These are phyloP conservation scores for Eurois occulta DNA, from an alignment of 2,888 invertebrate species.

Conservation along the genomic window DNA sequence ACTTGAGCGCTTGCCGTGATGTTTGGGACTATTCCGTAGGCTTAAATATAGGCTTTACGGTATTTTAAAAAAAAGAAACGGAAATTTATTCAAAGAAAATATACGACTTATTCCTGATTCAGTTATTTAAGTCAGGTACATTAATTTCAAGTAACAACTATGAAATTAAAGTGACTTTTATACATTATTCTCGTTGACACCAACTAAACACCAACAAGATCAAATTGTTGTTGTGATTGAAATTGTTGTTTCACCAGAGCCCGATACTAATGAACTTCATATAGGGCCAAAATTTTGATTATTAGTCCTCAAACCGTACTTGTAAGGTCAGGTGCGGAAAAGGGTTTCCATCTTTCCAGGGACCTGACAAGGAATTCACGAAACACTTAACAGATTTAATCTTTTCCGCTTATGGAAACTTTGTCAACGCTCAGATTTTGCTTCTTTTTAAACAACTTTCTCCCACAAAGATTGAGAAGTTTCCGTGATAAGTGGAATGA, in stretches of 20 bases:
- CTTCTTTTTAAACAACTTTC: slow-evolving; percentile 46
- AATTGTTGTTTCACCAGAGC: neutral
- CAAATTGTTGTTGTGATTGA: neutral
- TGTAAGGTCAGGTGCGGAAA: neutral
- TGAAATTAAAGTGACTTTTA: neutral
- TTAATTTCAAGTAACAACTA: neutral
- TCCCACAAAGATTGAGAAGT: slow-evolving; percentile 51
- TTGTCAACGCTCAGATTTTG: slow-evolving; percentile 36
- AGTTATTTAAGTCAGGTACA: neutral
- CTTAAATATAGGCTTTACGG: neutral
- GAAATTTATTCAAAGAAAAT: neutral
- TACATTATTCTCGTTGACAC: neutral
- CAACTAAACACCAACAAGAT: neutral
- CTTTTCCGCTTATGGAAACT: slow-evolving; percentile 25
- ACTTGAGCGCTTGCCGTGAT: neutral
- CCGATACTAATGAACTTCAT: neutral
- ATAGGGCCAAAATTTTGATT: neutral
- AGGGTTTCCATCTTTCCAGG: neutral
- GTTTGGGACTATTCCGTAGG: neutral
- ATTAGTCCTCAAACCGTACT: neutral
- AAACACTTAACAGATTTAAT: slow-evolving; percentile 22
- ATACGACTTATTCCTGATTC: neutral
- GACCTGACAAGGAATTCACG: slow-evolving; percentile 5
- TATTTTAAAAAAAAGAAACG: neutral
- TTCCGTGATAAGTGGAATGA: slow-evolving; percentile 33